These are phyloP conservation scores for Tetragonula carbonaria DNA, from an alignment of 2,888 invertebrate genomes.

Conservation along the genomic window DNA sequence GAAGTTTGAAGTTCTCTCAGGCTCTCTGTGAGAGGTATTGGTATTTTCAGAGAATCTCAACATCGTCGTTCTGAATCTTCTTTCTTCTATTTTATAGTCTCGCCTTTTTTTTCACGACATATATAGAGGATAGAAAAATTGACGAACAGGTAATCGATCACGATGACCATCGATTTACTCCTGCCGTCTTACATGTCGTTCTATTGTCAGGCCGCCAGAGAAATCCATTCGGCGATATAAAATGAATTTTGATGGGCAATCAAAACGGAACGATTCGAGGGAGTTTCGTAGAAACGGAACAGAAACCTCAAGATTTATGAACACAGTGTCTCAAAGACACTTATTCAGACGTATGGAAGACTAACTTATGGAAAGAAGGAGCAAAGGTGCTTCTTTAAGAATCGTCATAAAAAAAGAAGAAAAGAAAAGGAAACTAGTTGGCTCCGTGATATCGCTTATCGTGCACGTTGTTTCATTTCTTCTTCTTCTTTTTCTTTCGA, in stretches of 20 bases:
- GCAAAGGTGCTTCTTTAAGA: neutral
- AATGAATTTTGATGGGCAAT: conserved; percentile 53
- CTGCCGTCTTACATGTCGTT: conserved; percentile 28
- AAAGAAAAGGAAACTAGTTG: no score
- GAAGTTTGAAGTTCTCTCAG: no score
- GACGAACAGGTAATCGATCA: conserved; percentile 39
- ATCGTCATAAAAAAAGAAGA: neutral
- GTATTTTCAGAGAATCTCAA: no score
- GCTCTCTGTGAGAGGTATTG: no score
- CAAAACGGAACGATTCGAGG: conserved; percentile 38
- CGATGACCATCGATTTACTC: conserved; percentile 28
- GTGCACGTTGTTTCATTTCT: neutral
- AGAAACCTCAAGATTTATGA: conserved; percentile 30
- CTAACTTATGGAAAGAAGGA: neutral
- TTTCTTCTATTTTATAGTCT: neutral
- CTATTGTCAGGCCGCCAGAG: conserved; percentile 21
- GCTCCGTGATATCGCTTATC: neutral
- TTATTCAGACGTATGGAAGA: neutral
- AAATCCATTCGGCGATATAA: conserved; percentile 21
- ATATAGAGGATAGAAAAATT: conserved; percentile 31
- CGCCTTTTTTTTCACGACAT: neutral
- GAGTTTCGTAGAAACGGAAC: conserved; percentile 3
- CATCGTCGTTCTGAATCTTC: no score
- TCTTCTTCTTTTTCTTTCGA: neutral
- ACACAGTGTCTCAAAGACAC: conserved; percentile 5